Base-by-base conservation (phyloP, 2,888 invertebrate genomes). In the Lottia scabra region DNA sequence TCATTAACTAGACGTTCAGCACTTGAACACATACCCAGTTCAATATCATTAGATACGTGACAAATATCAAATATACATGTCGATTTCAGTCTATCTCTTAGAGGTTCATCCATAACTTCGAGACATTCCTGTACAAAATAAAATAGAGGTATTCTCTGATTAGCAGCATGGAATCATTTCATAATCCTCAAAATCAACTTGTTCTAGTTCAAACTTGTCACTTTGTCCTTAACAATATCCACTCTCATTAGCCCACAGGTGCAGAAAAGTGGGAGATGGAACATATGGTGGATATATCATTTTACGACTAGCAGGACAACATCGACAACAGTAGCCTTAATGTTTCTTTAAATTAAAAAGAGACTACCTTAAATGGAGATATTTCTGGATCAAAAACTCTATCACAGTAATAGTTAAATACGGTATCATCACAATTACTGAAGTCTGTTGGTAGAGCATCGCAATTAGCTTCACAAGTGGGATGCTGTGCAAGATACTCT, bases 391-490 rank as follows among this genome's bases (percentile, higher is more conserved):
- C 69, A 30, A 78, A 78, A 8, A 83, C 56, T 23, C 77, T 76
- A 43, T 77, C 63, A 70, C 86, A 87, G 30, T 72, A 68, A 13
- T 72, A 48, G 16, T 75, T 48, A 8, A 81, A 80, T 4, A 74
- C n/a, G 6, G 64, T 30, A n/a, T 43, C 45, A 0, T 63, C 74
- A 46, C 62, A 66, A 70, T 82, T 80, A 8, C 38, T 63, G 4
- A 70, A 71, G 0, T 30, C 38, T 12, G 64, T 68, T 0, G 77
- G 67, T 0, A 75, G 77, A 12, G 56, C 56, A 13, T 56, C 23
- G 6, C 86, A 87, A 74, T 81, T 80, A 10, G 75, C 72, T 0
- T n/a, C 65, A 72, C 87, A 86, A 15, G 69, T 71, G 2, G 77
- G 74, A 45, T 78, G 70, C 15, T 26, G 69, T 1, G 44, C 72